Conservation (phyloP, 2,888 invertebrate species). For the Phania funesta region DNA sequence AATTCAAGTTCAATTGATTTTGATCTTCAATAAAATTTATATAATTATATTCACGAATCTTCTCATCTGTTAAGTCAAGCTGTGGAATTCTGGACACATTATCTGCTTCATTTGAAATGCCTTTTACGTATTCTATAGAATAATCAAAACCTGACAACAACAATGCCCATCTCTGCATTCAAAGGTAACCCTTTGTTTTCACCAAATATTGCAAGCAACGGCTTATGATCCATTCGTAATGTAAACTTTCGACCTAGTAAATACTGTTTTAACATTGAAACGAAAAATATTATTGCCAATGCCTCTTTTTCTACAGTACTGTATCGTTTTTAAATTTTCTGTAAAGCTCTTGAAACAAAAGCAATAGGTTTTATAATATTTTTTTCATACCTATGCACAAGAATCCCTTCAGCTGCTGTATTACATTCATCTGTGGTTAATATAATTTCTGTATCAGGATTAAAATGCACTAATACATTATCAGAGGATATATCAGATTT, state of each 20-base stretch:
- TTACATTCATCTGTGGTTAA: constrained; percentile 11
- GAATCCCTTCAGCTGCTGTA: too few relatives aligned
- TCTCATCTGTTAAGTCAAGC: background rate
- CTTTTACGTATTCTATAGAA: constrained; percentile 51
- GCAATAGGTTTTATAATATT: constrained; percentile 1
- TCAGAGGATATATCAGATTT: constrained; percentile 27
- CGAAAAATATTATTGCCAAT: constrained; percentile 55
- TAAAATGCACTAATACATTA: constrained; percentile 28
- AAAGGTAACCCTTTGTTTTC: constrained; percentile 60
- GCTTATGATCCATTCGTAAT: constrained; percentile 59
- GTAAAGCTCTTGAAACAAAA: constrained; percentile 35
- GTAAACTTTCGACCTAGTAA: constrained; percentile 59
- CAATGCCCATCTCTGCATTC: constrained; percentile 59
- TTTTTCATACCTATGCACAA: background rate
- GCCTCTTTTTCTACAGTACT: constrained; percentile 65
- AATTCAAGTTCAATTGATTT: background rate
- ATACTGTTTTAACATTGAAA: constrained; percentile 54
- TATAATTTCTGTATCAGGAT: constrained; percentile 13
- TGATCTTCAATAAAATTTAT: constrained; percentile 13
- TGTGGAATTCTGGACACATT: constrained; percentile 39
- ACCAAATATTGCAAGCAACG: constrained; percentile 50
- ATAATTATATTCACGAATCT: constrained; percentile 2
- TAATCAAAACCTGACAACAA: constrained; percentile 65
- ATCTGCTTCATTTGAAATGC: constrained; percentile 47
- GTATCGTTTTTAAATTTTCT: constrained; percentile 62